These are phyloP conservation scores for Ephestia elutella DNA, from an alignment of 1,140 invertebrate genomes.

Conservation along the genomic window DNA sequence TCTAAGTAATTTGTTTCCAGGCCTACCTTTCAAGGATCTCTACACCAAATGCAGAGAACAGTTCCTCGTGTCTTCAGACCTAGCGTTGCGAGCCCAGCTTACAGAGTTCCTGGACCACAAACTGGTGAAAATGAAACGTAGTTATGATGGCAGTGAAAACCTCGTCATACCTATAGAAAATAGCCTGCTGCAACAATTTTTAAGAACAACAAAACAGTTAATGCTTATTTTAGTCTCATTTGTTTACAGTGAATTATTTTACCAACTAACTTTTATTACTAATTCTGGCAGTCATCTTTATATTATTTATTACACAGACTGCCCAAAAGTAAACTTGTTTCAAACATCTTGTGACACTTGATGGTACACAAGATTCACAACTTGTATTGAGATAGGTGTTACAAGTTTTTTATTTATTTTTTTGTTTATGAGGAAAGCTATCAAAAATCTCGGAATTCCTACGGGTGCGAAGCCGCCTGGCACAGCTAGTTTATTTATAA, in stretches of 20 bases:
- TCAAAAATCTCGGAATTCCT: no score
- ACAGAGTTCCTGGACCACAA: conserved; percentile 97
- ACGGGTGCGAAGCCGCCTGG: no score
- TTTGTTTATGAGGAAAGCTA: no score
- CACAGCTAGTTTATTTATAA: no score
- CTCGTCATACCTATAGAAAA: conserved; percentile 87
- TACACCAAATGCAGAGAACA: conserved; percentile 88
- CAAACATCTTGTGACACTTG: no score
- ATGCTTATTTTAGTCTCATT: conserved; percentile 2
- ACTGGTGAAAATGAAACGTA: conserved; percentile 86
- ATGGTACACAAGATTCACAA: no score
- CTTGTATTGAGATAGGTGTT: no score
- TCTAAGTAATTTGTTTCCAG: conserved; percentile 74
- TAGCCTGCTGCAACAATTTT: conserved; percentile 84
- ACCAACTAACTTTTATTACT: no score
- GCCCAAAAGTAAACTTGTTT: no score
- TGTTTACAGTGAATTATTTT: background rate
- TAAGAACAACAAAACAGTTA: conserved; percentile 73
- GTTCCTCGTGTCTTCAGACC: conserved; percentile 92
- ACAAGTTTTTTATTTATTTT: no score
- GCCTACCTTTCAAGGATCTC: conserved; percentile 89
- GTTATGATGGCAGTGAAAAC: conserved; percentile 86
- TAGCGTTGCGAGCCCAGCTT: conserved; percentile 89
- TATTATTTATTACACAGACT: no score
- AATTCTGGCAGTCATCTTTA: no score